These are phyloP conservation scores for Marasmarcha lunaedactyla DNA, from an alignment of 2,888 invertebrate genomes.

Conservation along the genomic window DNA sequence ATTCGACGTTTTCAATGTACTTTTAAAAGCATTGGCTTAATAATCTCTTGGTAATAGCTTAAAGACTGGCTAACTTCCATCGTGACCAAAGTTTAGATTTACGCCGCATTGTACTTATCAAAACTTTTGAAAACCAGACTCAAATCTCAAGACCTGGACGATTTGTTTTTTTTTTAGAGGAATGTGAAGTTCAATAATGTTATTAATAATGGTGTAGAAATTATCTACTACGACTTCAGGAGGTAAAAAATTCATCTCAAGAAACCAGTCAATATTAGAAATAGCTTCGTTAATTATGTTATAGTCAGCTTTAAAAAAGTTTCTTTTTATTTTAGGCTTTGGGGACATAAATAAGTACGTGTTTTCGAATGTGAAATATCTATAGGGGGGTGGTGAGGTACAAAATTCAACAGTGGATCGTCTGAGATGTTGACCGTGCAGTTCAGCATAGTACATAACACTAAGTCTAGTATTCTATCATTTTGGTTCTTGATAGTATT, in stretches of 20 bases:
- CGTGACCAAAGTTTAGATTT: background rate
- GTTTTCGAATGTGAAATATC: background rate
- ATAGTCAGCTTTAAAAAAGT: background rate
- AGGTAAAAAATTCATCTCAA: background rate
- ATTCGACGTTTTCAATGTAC: background rate
- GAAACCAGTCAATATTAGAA: no score
- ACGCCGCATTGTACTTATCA: background rate
- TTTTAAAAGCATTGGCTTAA: background rate
- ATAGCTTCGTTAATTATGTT: background rate
- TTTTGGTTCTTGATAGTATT: no score
- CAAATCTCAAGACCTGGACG: background rate
- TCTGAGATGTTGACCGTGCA: background rate
- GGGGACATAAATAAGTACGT: no score
- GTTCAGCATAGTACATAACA: background rate
- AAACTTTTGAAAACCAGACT: background rate
- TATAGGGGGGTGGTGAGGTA: background rate
- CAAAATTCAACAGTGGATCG: background rate
- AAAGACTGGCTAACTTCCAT: background rate
- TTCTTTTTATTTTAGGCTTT: background rate
- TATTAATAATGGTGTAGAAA: background rate
- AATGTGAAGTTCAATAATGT: background rate
- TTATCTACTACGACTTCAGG: background rate
- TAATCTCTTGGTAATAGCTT: background rate
- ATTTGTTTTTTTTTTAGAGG: background rate
- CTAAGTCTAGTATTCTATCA: no score